phyloP scores from a whole-genome alignment of 2,797 vertebrate genomes.

The Cuniculus paca region DNA sequence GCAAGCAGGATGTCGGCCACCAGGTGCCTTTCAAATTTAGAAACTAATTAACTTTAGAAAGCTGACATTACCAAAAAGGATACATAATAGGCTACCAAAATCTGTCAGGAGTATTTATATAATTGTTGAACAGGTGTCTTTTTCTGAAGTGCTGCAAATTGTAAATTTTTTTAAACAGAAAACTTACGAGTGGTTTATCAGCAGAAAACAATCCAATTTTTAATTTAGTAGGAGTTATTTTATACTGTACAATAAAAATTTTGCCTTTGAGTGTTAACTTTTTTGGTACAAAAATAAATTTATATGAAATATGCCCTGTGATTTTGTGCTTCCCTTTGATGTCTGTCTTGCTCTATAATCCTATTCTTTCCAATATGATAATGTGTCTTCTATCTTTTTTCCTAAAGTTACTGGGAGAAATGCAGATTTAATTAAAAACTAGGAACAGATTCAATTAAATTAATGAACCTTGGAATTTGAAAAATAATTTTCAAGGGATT shows the following conservation, averaged over 20 bases:
- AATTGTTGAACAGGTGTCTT: conserved; percentile 85
- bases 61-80: conserved; percentile 72
- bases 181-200: conserved; percentile 83
- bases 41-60: conserved; percentile 80
- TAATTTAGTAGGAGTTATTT: conserved; percentile 85
- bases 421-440: conserved; percentile 81
- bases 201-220: conserved; percentile 74
- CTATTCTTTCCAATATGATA: conserved; percentile 17
- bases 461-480: conserved; percentile 72
- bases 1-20: conserved; percentile 85
- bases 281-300: conserved; percentile 89
- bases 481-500: conserved; percentile 75
- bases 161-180: conserved; percentile 77
- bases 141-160: conserved; percentile 82
- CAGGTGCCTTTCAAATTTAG: conserved; percentile 85
- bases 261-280: conserved; percentile 87
- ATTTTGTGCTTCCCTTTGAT: conserved; percentile 70
- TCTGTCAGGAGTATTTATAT: conserved; percentile 82
- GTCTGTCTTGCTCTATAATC: conserved; percentile 35
- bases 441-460: conserved; percentile 78
- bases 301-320: conserved; percentile 84
- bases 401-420: conserved; percentile 70
- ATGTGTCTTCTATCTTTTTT: conserved; percentile 37
- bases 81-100: conserved; percentile 66
- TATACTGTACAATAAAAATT: conserved; percentile 88